Conservation (phyloP, 2,113 vertebrate genomes). For the Saimiri boliviensis region DNA sequence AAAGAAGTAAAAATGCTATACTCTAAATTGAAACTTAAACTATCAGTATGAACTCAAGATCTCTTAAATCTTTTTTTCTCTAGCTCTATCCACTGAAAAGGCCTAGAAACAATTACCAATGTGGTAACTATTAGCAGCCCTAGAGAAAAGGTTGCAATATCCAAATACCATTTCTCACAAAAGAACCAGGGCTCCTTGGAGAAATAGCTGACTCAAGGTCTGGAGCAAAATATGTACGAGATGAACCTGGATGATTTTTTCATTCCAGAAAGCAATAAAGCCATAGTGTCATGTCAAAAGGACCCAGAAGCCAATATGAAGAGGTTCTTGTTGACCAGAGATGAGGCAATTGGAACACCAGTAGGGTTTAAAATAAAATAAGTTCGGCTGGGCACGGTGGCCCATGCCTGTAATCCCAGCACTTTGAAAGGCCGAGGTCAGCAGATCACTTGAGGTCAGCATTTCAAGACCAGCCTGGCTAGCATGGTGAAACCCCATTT, state of each 20-base stretch:
- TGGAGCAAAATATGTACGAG: background rate
- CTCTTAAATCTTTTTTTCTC: background rate
- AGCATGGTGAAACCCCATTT: no score
- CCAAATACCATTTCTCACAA: background rate
- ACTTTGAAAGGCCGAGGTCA: no score
- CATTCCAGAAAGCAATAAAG: background rate
- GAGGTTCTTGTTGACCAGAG: background rate
- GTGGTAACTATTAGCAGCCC: background rate
- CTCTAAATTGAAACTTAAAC: conserved; percentile 5
- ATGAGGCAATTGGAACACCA: background rate
- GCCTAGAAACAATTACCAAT: conserved; percentile 17
- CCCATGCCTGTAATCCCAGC: no score
- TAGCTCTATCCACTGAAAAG: background rate
- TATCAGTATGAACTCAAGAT: background rate
- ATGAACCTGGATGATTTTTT: background rate
- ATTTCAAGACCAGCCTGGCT: no score
- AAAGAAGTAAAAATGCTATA: background rate
- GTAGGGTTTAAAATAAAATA: conserved; percentile 25
- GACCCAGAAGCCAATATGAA: background rate
- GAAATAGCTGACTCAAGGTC: background rate
- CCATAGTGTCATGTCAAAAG: background rate
- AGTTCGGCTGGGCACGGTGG: background rate
- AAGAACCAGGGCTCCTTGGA: background rate
- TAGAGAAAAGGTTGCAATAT: background rate
- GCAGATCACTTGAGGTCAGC: no score